A percentile compares a stretch with the other conserved stretches of the same genome.
Evolutionary conservation across 2,888 invertebrate species (phyloP).

Genomic region (Drosophila nigricruria): DNA sequence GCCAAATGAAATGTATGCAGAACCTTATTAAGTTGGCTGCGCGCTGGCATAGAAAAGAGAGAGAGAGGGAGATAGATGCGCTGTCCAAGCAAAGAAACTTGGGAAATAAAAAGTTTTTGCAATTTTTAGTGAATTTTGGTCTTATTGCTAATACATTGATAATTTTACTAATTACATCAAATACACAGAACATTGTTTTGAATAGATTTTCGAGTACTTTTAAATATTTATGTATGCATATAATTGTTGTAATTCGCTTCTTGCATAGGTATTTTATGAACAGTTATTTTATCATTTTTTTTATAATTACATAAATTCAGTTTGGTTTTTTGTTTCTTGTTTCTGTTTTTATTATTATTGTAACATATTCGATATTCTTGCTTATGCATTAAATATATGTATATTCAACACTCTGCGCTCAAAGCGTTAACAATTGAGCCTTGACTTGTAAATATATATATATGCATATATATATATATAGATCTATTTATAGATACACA

Average conservation of each 20-base stretch:
- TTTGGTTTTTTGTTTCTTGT: slow-evolving; percentile 4
- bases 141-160: slow-evolving; percentile 18
- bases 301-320: slow-evolving; percentile 50
- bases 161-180: slow-evolving; percentile 28
- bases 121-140: slow-evolving; percentile 3
- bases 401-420: slow-evolving; percentile 10
- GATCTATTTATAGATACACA: neutral
- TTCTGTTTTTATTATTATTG: slow-evolving; percentile 8
- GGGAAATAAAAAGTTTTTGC: neutral
- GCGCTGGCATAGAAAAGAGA: neutral
- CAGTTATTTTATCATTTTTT: slow-evolving; percentile 13
- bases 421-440: slow-evolving; percentile 16
- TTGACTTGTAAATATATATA: slow-evolving; percentile 13
- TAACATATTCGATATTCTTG: slow-evolving; percentile 42
- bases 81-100: slow-evolving; percentile 37
- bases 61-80: slow-evolving; percentile 17
- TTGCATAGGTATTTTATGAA: slow-evolving; percentile 17
- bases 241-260: slow-evolving; percentile 5
- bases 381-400: slow-evolving; percentile 20
- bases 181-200: slow-evolving; percentile 23
- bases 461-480: slow-evolving; percentile 6
- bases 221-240: neutral
- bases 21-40: slow-evolving; percentile 1
- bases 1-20: neutral
- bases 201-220: slow-evolving; percentile 20